Percentiles rank a stretch among this genome's conserved stretches.
Evolutionary conservation across 2,113 vertebrate species (phyloP).

Genomic region (Cochlearius cochlearius): DNA sequence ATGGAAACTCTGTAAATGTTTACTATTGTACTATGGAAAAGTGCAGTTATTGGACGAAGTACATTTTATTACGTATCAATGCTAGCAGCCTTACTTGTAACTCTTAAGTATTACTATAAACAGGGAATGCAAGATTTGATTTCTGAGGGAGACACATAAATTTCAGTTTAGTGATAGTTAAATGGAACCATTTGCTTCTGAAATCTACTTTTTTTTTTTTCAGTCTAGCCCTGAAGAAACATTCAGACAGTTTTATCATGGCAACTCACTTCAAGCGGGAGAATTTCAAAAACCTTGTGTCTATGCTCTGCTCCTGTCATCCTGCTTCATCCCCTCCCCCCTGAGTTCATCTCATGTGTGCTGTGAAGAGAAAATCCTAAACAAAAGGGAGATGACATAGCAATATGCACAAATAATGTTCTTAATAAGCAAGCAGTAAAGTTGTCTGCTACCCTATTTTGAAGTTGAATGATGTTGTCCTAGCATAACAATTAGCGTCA

Average conservation of each 20-base stretch:
- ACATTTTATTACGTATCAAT: not conserved
- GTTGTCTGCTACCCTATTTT: not conserved
- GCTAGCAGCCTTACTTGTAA: not conserved
- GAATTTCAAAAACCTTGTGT: not conserved
- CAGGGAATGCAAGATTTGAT: not conserved
- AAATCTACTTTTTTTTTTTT: not conserved
- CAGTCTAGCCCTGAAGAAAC: not conserved
- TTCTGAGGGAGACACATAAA: rapidly evolving
- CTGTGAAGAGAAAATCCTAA: not conserved
- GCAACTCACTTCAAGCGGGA: not conserved
- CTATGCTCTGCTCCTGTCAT: not conserved
- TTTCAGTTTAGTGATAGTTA: not conserved
- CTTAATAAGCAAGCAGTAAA: not conserved
- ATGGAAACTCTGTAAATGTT: conserved; percentile 36
- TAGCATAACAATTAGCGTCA: not conserved
- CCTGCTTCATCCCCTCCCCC: rapidly evolving
- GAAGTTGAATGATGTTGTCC: not conserved
- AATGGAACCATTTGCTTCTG: not conserved
- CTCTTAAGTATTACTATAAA: not conserved
- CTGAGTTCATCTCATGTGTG: not conserved
- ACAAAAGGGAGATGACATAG: not conserved
- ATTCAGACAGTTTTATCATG: not conserved
- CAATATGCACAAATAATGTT: not conserved
- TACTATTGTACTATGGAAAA: not conserved
- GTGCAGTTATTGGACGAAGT: not conserved